Evolutionary conservation across 1,140 invertebrate species (phyloP).

Genomic region (Micrasema minimum): DNA sequence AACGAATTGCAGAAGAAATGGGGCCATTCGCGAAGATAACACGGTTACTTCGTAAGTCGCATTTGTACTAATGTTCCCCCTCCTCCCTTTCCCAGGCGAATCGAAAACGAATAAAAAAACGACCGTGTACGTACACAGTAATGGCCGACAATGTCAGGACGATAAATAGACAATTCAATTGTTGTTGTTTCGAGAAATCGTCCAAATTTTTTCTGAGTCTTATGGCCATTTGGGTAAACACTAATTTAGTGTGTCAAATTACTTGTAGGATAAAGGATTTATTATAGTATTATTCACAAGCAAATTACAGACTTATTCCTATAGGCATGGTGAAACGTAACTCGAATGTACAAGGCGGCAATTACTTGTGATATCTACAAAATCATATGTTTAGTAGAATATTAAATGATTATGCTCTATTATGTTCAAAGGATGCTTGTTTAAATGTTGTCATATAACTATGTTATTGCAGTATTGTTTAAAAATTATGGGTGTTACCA

Average conservation of each 20-base stretch:
- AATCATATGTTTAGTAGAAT: too few relatives aligned
- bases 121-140: constrained; percentile 14
- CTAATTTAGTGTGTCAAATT: neutral
- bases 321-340: neutral
- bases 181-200: constrained; percentile 22
- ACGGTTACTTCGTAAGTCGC: constrained; percentile 1
- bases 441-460: too few relatives aligned
- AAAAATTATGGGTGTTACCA: too few relatives aligned
- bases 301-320: neutral
- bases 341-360: neutral
- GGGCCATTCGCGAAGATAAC: neutral
- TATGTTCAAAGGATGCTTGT: too few relatives aligned
- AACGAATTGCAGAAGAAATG: neutral
- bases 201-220: neutral
- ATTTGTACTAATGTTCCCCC: constrained; percentile 18
- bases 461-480: too few relatives aligned
- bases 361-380: neutral
- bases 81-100: too few relatives aligned
- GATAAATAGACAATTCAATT: constrained; percentile 29
- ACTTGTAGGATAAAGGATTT: neutral
- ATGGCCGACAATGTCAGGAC: constrained; percentile 28
- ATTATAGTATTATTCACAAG: neutral
- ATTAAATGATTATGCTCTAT: too few relatives aligned
- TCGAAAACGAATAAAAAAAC: constrained; percentile 31
- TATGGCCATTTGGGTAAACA: neutral